phyloP scores from a whole-genome alignment of 2,888 invertebrate genomes.

The Choreutis nemorana region DNA sequence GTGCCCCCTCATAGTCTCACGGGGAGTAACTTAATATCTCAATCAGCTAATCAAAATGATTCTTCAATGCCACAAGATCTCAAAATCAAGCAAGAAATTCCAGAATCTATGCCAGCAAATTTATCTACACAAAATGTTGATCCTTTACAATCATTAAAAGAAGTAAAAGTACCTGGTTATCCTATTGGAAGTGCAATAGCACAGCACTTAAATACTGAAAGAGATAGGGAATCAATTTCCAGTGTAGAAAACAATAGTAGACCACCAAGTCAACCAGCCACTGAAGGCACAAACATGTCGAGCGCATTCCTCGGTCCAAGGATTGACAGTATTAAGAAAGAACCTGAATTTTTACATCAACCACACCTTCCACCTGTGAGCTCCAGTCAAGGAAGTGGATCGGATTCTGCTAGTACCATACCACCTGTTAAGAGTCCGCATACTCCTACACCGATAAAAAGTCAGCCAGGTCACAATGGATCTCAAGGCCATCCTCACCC shows the following conservation, averaged over 20 bases:
- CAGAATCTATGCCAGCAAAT: conserved; percentile 57
- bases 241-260: conserved; percentile 55
- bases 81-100: conserved; percentile 64
- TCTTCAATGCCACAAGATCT: conserved; percentile 57
- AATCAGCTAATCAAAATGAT: conserved; percentile 42
- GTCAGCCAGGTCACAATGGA: conserved; percentile 48
- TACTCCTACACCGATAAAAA: conserved; percentile 61
- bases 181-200: conserved; percentile 64
- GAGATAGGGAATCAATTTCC: conserved; percentile 55
- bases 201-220: conserved; percentile 54
- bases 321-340: conserved; percentile 77
- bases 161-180: conserved; percentile 81
- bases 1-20: conserved; percentile 39
- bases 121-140: conserved; percentile 66
- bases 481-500: conserved; percentile 45
- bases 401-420: conserved; percentile 53
- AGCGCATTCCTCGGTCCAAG: conserved; percentile 70
- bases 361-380: conserved; percentile 60
- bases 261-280: conserved; percentile 56
- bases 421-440: conserved; percentile 67
- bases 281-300: conserved; percentile 53
- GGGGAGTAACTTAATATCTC: conserved; percentile 33
- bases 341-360: conserved; percentile 70
- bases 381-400: conserved; percentile 45
- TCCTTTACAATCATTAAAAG: conserved; percentile 80